These are phyloP conservation scores for Hyposoter dolosus DNA, from an alignment of 2,888 invertebrate genomes.

Conservation along the genomic window DNA sequence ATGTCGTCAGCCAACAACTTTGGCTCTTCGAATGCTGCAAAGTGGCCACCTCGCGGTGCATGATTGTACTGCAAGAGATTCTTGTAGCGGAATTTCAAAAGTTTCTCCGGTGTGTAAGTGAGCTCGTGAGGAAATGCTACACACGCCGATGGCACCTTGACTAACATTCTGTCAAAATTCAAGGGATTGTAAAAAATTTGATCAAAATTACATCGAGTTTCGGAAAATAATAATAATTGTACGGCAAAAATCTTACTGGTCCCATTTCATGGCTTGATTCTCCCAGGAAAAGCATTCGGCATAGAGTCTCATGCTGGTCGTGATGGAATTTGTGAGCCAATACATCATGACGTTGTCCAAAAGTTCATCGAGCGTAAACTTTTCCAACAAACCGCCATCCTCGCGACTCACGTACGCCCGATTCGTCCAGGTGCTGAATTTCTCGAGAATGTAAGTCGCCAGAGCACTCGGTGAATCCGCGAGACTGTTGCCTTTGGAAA, in stretches of 20 bases:
- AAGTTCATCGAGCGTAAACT: slow-evolving; percentile 89
- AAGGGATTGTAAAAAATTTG: slow-evolving; percentile 8
- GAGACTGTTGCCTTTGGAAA: slow-evolving; percentile 87
- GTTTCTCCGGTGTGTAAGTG: slow-evolving; percentile 86
- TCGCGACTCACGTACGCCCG: slow-evolving; percentile 84
- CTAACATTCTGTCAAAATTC: slow-evolving; percentile 86
- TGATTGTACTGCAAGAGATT: slow-evolving; percentile 90
- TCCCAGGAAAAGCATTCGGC: slow-evolving; percentile 87
- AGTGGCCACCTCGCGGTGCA: slow-evolving; percentile 92
- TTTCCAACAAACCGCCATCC: slow-evolving; percentile 89
- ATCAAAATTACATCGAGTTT: background rate
- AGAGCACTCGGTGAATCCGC: slow-evolving; percentile 93
- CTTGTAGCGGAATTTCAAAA: slow-evolving; percentile 87
- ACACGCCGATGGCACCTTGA: slow-evolving; percentile 90
- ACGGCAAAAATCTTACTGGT: slow-evolving; percentile 81
- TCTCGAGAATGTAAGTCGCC: slow-evolving; percentile 96
- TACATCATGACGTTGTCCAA: slow-evolving; percentile 94
- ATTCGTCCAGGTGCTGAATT: slow-evolving; percentile 92
- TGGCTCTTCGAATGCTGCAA: slow-evolving; percentile 93
- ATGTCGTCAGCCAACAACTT: slow-evolving; percentile 90
- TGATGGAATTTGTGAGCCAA: slow-evolving; percentile 91
- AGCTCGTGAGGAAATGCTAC: slow-evolving; percentile 91
- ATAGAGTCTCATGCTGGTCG: slow-evolving; percentile 91
- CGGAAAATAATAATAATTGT: background rate
- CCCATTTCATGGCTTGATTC: slow-evolving; percentile 78